These are phyloP conservation scores for Saimiri boliviensis DNA, from an alignment of 2,113 vertebrate genomes.

Conservation along the genomic window DNA sequence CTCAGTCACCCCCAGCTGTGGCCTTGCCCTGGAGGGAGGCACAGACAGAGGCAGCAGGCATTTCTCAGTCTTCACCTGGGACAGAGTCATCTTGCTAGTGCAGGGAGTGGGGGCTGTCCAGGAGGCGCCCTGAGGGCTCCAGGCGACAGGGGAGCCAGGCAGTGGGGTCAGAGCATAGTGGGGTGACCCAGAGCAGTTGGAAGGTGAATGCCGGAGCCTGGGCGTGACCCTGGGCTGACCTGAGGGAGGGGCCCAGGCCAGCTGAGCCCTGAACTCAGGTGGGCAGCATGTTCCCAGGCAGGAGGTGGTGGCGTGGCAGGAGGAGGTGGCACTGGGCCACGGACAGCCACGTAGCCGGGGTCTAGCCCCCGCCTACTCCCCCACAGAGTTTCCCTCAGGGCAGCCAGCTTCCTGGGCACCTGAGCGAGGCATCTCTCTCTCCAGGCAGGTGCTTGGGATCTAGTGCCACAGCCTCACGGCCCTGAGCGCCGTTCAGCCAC, in stretches of 20 bases:
- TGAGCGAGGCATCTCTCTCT: background rate
- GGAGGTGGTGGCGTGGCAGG: too few species aligned
- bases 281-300: background rate
- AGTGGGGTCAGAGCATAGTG: rapidly evolving
- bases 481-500: background rate
- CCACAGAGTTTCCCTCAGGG: background rate
- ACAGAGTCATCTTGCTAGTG: background rate
- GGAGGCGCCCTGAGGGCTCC: rapidly evolving
- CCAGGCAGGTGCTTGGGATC: background rate
- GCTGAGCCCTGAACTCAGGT: background rate
- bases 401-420: background rate
- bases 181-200: rapidly evolving
- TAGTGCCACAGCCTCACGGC: background rate
- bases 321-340: background rate
- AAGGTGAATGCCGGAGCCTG: background rate
- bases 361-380: background rate
- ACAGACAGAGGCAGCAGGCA: rapidly evolving
- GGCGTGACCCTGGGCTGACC: background rate
- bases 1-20: too few species aligned
- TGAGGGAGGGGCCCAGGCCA: background rate
- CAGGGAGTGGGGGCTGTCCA: background rate
- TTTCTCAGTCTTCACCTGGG: background rate
- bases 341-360: rapidly evolving
- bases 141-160: too few species aligned
- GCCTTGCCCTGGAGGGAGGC: rapidly evolving